A percentile compares a stretch with the other conserved stretches of the same genome.
Evolutionary conservation across 2,113 vertebrate species (phyloP).

Genomic region (Peromyscus polionotus): DNA sequence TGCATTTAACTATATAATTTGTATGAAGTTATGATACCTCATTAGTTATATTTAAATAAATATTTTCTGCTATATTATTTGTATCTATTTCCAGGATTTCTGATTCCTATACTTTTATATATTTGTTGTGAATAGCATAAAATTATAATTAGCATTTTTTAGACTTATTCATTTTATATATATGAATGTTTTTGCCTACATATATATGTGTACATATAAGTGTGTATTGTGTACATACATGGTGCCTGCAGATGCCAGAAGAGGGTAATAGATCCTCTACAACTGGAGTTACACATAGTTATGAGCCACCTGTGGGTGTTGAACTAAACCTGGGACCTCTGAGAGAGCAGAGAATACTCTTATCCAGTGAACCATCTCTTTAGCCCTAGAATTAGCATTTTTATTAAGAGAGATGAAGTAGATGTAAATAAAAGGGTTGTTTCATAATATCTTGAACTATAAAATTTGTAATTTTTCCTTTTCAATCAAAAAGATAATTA

Average conservation of each 20-base stretch:
- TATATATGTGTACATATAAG: background rate
- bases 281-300: background rate
- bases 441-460: background rate
- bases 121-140: slow-evolving; percentile 27
- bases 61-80: background rate
- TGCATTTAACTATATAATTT: background rate
- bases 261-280: background rate
- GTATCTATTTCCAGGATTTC: background rate
- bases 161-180: background rate
- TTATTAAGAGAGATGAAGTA: background rate
- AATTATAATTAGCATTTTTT: slow-evolving; percentile 28
- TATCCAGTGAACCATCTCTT: background rate
- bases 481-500: slow-evolving; percentile 15
- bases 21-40: background rate
- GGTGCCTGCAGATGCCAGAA: background rate
- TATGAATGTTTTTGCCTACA: background rate
- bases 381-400: background rate
- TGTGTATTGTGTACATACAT: background rate
- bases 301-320: background rate
- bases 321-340: background rate
- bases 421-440: background rate
- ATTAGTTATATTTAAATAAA: slow-evolving; percentile 15
- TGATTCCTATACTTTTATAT: background rate
- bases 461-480: slow-evolving; percentile 52
- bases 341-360: background rate